These are phyloP conservation scores for Leptinotarsa defecta DNA, from an alignment of 1,140 invertebrate genomes.

Conservation along the genomic window DNA sequence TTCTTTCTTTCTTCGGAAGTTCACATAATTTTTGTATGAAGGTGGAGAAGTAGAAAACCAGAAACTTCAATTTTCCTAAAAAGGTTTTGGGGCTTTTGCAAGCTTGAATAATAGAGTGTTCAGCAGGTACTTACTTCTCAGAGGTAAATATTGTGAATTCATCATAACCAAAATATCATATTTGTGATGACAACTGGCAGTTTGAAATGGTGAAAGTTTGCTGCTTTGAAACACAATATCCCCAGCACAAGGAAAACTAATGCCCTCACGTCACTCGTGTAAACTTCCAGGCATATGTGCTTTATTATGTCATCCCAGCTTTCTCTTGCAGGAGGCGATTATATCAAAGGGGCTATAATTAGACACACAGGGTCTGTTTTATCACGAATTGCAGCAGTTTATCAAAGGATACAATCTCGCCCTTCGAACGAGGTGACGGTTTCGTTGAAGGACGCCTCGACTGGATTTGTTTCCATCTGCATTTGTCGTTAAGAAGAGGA, in stretches of 20 bases:
- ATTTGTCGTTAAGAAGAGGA: neutral
- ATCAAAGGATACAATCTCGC: constrained; percentile 28
- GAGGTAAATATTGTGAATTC: too few species aligned
- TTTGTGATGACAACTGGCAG: too few species aligned
- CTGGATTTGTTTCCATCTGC: neutral
- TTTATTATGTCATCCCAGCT: neutral
- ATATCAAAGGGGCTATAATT: constrained; percentile 32
- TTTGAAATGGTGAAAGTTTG: too few species aligned
- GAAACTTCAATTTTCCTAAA: too few species aligned
- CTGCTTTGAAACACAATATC: neutral
- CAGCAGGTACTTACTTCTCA: too few species aligned
- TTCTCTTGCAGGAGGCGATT: constrained; percentile 9
- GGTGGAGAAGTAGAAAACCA: too few species aligned
- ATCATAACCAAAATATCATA: too few species aligned
- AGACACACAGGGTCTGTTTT: constrained; percentile 31
- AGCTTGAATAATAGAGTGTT: too few species aligned
- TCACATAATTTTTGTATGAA: too few species aligned
- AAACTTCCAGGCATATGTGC: neutral
- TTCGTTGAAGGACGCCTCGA: neutral
- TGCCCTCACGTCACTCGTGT: neutral
- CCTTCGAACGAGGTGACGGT: constrained; percentile 15
- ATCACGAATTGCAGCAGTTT: constrained; percentile 35
- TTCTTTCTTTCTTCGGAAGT: too few species aligned
- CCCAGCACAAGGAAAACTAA: neutral
- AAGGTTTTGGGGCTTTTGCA: too few species aligned